Evolutionary conservation across 2,888 invertebrate genomes (phyloP).

Genomic region (Parochlus steinenii): DNA sequence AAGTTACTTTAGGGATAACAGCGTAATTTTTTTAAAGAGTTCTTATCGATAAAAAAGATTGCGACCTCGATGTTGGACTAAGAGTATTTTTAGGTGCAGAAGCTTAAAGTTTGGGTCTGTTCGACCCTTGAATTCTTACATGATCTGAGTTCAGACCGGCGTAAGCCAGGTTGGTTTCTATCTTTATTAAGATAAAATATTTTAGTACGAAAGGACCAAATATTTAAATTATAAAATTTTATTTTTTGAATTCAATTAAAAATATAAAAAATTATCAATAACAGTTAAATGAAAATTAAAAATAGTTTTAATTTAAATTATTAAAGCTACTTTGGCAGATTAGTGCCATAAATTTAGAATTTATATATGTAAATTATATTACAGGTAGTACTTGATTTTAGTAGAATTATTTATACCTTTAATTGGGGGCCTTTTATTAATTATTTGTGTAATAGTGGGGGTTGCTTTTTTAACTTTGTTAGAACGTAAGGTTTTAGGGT

Average conservation of each 20-base stretch:
- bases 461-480: conserved; percentile 57
- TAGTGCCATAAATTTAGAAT: conserved; percentile 55
- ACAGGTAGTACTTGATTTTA: conserved; percentile 37
- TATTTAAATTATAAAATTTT: conserved; percentile 37
- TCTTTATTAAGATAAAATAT: conserved; percentile 42
- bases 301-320: conserved; percentile 17
- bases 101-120: conserved; percentile 56
- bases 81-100: conserved; percentile 43
- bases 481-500: conserved; percentile 52
- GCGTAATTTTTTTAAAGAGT: conserved; percentile 62
- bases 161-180: conserved; percentile 76
- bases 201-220: conserved; percentile 68
- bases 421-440: conserved; percentile 34
- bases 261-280: too few species aligned
- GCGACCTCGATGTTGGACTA: conserved; percentile 66
- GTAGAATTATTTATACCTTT: conserved; percentile 31
- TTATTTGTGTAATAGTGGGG: conserved; percentile 42
- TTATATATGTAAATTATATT: conserved; percentile 40
- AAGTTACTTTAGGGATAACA: conserved; percentile 77
- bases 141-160: conserved; percentile 81
- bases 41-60: conserved; percentile 56
- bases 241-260: conserved; percentile 25
- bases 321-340: conserved; percentile 43
- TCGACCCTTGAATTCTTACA: conserved; percentile 71
- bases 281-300: too few species aligned